A percentile compares a stretch with the other conserved stretches of the same genome.
Conservation (phyloP, 2,797 vertebrate genomes). For the Labroides dimidiatus region DNA sequence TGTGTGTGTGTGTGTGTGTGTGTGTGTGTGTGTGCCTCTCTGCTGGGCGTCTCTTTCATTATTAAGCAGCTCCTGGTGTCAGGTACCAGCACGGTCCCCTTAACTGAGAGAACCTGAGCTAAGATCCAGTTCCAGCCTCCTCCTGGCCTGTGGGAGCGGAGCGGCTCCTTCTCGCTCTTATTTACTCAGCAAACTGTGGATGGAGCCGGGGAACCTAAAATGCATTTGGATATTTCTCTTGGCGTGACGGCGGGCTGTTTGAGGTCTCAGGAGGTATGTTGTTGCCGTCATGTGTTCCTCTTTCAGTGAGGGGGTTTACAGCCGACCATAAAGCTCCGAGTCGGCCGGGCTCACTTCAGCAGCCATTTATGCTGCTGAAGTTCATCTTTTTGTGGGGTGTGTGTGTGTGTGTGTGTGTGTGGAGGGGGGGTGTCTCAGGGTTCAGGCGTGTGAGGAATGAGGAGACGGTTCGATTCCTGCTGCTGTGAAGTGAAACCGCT, state of each 20-base stretch:
- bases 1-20: conserved; percentile 28
- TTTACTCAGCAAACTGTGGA: conserved; percentile 41
- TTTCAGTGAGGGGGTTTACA: conserved; percentile 54
- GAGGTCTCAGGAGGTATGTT: conserved; percentile 72
- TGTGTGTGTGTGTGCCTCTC: conserved; percentile 29
- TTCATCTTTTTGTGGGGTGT: conserved; percentile 23
- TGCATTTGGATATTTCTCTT: conserved; percentile 73
- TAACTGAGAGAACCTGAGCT: conserved; percentile 57
- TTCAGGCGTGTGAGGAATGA: conserved; percentile 29
- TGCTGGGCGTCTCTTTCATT: conserved; percentile 74
- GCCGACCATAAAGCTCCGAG: conserved; percentile 49
- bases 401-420: too few species aligned
- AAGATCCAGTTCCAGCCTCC: conserved; percentile 71
- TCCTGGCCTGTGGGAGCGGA: conserved; percentile 4
- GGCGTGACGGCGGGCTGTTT: conserved; percentile 36
- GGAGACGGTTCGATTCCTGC: conserved; percentile 22
- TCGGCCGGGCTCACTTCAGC: conserved; percentile 48
- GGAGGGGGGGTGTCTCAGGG: not conserved
- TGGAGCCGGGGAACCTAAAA: conserved; percentile 46
- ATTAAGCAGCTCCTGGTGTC: conserved; percentile 80
- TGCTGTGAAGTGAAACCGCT: conserved; percentile 13
- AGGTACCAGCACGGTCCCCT: conserved; percentile 78
- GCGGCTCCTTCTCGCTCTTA: conserved; percentile 26
- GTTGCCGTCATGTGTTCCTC: conserved; percentile 39
- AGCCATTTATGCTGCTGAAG: conserved; percentile 57